Conservation (phyloP, 2,888 invertebrate species). For the Stenurella melanura region DNA sequence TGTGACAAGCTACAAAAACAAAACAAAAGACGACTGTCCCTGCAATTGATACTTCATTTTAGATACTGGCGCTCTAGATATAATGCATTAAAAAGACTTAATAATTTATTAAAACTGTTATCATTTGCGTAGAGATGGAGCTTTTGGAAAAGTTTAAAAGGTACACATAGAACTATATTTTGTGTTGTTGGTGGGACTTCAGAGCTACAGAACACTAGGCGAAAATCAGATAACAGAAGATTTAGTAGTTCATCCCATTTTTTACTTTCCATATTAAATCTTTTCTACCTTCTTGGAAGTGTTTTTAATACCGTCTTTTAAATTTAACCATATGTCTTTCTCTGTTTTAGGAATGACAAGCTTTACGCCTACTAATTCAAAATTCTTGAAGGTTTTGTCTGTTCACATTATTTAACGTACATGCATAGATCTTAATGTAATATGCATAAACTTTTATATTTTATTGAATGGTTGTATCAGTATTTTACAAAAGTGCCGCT, state of each 20-base stretch:
- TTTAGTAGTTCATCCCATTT: background rate
- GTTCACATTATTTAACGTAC: background rate
- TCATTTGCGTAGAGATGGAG: background rate
- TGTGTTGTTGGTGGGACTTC: background rate
- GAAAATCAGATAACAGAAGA: background rate
- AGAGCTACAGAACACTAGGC: background rate
- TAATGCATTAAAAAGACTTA: no score
- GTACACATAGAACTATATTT: background rate
- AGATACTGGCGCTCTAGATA: background rate
- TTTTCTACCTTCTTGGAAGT: slow-evolving; percentile 4
- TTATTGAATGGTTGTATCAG: background rate
- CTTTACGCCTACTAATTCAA: slow-evolving; percentile 9
- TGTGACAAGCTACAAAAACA: background rate
- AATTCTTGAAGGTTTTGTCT: background rate
- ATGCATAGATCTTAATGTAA: background rate
- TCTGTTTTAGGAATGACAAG: slow-evolving; percentile 10
- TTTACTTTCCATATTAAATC: background rate
- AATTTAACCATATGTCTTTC: background rate
- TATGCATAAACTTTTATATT: background rate
- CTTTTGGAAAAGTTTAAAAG: background rate
- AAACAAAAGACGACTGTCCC: background rate
- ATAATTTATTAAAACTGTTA: background rate
- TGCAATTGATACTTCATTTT: background rate
- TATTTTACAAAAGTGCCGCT: background rate
- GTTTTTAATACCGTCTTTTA: background rate